Conservation (phyloP, 2,113 vertebrate species). For the Sclerurus mexicanus region DNA sequence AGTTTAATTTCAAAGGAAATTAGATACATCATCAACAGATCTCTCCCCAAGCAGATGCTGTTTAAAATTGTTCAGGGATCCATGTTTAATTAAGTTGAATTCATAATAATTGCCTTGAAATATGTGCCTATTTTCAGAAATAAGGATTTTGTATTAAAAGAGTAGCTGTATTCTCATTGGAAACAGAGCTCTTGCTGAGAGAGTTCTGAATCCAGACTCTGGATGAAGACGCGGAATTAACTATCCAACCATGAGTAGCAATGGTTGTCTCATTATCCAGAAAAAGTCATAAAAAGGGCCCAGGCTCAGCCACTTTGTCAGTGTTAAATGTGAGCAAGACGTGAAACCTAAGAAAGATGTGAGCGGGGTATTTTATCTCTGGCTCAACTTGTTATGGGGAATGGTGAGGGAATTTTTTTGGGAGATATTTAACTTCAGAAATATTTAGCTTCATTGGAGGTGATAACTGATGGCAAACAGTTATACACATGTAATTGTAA, state of each 20-base stretch:
- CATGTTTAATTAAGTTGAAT: not conserved
- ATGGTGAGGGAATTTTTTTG: fast-evolving
- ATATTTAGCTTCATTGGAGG: not conserved
- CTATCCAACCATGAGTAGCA: not conserved
- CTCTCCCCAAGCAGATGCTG: not conserved
- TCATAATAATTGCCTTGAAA: not conserved
- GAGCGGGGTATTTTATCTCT: not conserved
- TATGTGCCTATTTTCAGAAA: not conserved
- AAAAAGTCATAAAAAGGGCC: not conserved
- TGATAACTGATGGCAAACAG: not conserved
- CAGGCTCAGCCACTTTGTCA: not conserved
- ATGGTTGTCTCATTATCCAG: not conserved
- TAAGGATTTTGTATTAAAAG: not conserved
- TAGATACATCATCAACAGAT: not conserved
- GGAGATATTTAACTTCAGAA: not conserved
- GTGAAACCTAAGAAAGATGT: not conserved
- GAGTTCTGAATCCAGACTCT: not conserved
- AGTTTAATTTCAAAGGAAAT: not conserved
- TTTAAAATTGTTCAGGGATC: not conserved
- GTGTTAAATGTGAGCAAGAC: not conserved
- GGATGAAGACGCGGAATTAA: not conserved
- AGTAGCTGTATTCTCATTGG: not conserved
- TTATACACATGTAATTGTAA: not conserved
- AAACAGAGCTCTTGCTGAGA: not conserved
- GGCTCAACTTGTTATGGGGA: not conserved